phyloP scores from a whole-genome alignment of 2,888 invertebrate species.

The Odontocolon sp. region DNA sequence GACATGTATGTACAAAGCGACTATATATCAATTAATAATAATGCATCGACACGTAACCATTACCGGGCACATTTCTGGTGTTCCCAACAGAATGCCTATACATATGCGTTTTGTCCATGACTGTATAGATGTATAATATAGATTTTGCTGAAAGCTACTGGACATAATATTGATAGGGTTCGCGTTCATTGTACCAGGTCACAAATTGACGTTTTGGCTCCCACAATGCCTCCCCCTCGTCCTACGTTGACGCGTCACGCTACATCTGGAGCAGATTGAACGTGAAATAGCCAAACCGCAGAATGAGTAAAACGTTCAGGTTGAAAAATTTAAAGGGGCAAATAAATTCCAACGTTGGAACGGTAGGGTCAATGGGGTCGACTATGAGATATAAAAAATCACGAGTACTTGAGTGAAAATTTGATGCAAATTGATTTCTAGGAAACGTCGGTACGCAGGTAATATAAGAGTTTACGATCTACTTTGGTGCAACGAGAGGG shows the following conservation, averaged over 20 bases:
- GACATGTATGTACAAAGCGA: conserved; percentile 1
- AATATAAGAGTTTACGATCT: not conserved
- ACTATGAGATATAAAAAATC: not conserved
- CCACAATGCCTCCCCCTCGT: not conserved
- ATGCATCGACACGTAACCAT: conserved; percentile 36
- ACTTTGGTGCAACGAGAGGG: not conserved
- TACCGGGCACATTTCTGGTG: conserved; percentile 30
- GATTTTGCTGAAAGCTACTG: conserved; percentile 32
- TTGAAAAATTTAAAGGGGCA: conserved; percentile 34
- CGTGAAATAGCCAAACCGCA: conserved; percentile 39
- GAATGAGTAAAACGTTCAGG: conserved; percentile 38
- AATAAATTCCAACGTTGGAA: conserved; percentile 20
- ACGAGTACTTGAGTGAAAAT: not conserved
- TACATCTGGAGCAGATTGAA: conserved; percentile 45
- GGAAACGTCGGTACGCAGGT: not conserved
- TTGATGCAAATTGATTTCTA: conserved; percentile 20
- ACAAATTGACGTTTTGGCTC: conserved; percentile 39
- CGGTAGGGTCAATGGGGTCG: not conserved
- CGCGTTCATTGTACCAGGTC: conserved; percentile 22
- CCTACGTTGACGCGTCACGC: conserved; percentile 17
- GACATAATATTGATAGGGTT: conserved; percentile 47
- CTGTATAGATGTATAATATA: conserved; percentile 3
- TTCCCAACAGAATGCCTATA: conserved; percentile 3
- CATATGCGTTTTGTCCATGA: conserved; percentile 3
- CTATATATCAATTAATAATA: conserved; percentile 43